These are phyloP conservation scores for Palloptera scutellata DNA, from an alignment of 2,888 invertebrate species.

Conservation along the genomic window DNA sequence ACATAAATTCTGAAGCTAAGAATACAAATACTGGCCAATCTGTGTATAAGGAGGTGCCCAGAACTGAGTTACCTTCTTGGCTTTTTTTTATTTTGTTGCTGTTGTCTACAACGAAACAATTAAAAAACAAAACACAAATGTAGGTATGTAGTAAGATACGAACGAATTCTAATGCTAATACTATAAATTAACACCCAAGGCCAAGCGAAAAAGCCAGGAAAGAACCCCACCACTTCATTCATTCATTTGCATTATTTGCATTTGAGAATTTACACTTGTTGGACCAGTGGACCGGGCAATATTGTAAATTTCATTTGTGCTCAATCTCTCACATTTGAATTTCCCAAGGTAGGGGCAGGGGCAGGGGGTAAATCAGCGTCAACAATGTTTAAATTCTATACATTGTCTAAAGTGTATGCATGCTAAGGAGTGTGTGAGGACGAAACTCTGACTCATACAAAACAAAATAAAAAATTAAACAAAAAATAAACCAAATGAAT, in stretches of 20 bases:
- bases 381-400: conserved; percentile 13
- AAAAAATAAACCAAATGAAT: not conserved
- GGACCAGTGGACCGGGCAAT: conserved; percentile 9
- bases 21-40: too few species aligned
- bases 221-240: not conserved
- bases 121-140: not conserved
- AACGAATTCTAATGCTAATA: conserved; percentile 2
- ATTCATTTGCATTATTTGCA: not conserved
- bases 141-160: not conserved
- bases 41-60: too few species aligned
- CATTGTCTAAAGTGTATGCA: conserved; percentile 2
- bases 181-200: conserved; percentile 14
- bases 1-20: not conserved
- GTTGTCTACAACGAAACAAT: too few species aligned
- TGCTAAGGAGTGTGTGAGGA: too few species aligned
- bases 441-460: not conserved
- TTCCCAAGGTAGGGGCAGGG: not conserved
- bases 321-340: conserved; percentile 3
- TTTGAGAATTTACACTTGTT: not conserved
- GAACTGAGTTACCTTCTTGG: too few species aligned
- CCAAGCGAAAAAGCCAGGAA: not conserved
- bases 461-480: not conserved
- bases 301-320: conserved; percentile 6
- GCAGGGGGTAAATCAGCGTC: not conserved
- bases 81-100: too few species aligned